Evolutionary conservation across 2,888 invertebrate genomes (phyloP), one percentile per base, ranked within the genome.

Genomic region (Cinara cedri): DNA sequence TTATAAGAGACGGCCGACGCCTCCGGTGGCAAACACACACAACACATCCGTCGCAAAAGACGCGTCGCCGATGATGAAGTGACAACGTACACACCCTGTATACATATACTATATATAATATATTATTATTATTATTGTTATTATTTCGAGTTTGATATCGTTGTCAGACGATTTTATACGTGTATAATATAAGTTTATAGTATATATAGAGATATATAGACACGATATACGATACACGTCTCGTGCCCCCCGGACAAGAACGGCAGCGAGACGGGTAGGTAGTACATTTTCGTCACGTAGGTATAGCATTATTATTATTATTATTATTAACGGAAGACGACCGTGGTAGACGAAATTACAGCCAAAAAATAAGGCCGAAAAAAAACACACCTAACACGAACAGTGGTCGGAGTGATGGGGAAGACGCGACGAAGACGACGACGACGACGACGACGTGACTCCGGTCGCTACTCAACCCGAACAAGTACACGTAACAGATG

Each of bases 401-500:
- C 68, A 49, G 60, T 62, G 78, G 34, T 49, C 62, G 68, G 46
- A 70, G 60, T 70, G 24, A 16, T 55, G 55, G n/a, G n/a, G 66
- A 65, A 26, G 66, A 44, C 60, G n/a, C 3, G 68, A 24, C n/a
- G 34, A 34, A 34, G 51, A 24, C 49, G 42, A n/a, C 42, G 51
- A 24, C 49, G 42, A n/a, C 42, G 55, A n/a, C 51, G 16, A 11
- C 44, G 62, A 78, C 78, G 78, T 78, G 78, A 78, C 78, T 70
- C 24, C 49, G 51, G 60, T 60, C 68, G 62, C 8, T 51, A 68
- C 60, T 76, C 76, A 76, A 76, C 60, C 60, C 70, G 78, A 78
- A 70, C 78, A 55, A 78, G 68, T 63, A 57, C 74, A 70, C 78
- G 78, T 78, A 78, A 62, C 68, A 51, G 70, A 70, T 78, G 78